Evolutionary conservation across 1,140 invertebrate species (phyloP).

Genomic region (Phortica variegata): DNA sequence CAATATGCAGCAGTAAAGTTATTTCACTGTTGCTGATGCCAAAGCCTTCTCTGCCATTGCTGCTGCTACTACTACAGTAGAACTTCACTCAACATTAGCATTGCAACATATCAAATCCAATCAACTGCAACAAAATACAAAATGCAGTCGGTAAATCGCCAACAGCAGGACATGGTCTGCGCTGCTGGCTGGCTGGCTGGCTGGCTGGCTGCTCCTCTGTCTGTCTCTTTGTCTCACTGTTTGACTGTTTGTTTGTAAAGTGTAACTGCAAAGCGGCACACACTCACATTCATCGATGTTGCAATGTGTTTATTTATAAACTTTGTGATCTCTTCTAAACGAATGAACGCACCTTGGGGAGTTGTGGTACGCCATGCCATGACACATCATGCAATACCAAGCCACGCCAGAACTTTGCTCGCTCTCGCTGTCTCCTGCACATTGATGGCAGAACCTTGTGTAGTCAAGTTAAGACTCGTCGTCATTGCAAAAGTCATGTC

Average conservation of each 20-base stretch:
- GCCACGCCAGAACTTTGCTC: no score
- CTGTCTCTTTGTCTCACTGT: neutral
- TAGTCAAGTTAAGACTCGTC: no score
- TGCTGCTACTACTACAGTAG: constrained; percentile 1
- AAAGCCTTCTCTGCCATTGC: no score
- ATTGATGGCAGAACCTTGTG: no score
- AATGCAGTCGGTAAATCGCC: constrained; percentile 2
- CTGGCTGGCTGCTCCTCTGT: constrained; percentile 6
- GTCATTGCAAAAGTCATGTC: constrained; percentile 52
- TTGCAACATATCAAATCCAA: constrained; percentile 44
- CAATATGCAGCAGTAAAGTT: constrained; percentile 49
- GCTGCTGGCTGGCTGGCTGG: no score
- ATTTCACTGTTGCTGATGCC: no score
- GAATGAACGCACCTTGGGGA: constrained; percentile 43
- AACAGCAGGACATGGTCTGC: no score
- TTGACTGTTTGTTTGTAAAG: constrained; percentile 5
- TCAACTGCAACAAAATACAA: constrained; percentile 41
- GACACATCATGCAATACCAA: no score
- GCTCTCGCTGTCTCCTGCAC: no score
- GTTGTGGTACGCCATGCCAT: no score
- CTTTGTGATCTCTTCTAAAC: constrained; percentile 31
- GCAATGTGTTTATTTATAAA: constrained; percentile 43
- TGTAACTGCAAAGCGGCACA: no score
- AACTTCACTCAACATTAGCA: constrained; percentile 34
- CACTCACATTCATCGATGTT: no score